Base-by-base conservation (phyloP, 2,797 vertebrate genomes). In the Lepus oiostolus region DNA sequence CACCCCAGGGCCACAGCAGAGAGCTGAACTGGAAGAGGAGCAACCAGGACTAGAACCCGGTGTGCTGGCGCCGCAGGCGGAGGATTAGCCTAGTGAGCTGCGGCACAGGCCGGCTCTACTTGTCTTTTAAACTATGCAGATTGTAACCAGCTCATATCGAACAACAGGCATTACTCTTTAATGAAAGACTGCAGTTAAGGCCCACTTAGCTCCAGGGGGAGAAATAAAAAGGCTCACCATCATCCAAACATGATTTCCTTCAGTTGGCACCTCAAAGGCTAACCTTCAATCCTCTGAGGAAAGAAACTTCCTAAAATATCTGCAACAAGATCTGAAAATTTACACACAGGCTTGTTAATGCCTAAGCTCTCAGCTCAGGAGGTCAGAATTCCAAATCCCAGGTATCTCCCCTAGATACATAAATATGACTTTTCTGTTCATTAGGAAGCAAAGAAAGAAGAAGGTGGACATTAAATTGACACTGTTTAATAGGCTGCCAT, bases 381-480 rank as follows among this genome's bases (percentile, higher is more conserved):
- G 32, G 81, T 90, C 13, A 52, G 24, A 74, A 95, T 70, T 89
- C 77, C 26, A 90, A 95, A 94, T 91, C 17, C 5, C 35, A 72
- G 32, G 22, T 74, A 71, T 21, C 4, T 47, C 63, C 38, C 17
- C 7, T 54, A 58, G 65, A 85, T 97, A n/a, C n/a, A n/a, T n/a
- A n/a, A n/a, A n/a, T n/a, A n/a, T n/a, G n/a, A n/a, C n/a, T n/a
- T n/a, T n/a, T 80, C 77, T 97, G 24, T 72, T 97, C 60, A 95
- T 93, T 96, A 97, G 52, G 70, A 97, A 96, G 76, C 24, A 94
- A 94, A 90, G 28, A n/a, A 97, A 71, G 52, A 17, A 96, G 92
- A 97, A 96, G 67, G 60, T 94, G 72, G 97, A 93, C 5, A 7
- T 52, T 84, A 93, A 88, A 86, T 75, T 95, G 96, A 77, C 32